Base-by-base conservation (phyloP, 1,140 invertebrate species). In the Trichogramma pretiosum region DNA sequence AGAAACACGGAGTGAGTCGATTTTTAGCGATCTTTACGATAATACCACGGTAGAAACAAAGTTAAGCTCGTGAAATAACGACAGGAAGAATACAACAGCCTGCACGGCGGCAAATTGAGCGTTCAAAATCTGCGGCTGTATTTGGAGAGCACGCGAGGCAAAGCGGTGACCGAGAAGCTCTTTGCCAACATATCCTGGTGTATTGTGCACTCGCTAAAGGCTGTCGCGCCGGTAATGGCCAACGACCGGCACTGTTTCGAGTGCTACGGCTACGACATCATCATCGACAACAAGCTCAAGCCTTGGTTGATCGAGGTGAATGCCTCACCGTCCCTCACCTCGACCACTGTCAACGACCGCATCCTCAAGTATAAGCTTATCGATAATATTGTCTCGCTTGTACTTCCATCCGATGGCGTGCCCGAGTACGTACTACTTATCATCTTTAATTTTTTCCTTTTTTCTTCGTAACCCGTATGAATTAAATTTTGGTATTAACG, bases 361-460 rank as follows among this genome's bases (percentile, higher is more conserved):
- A 94, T 97, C 58, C 76, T 97, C 49, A 98, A 98, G 63, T 91
- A 94, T 59, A 94, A 93, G 73, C 68, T 98, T 11, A 93, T 98
- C 46, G 90, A 93, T 60, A 95, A 96, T 67, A 92, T 95, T 47
- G 73, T 97, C 36, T 90, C 90, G 21, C 84, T 97, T 35, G 88
- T 97, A 1, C 61, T 96, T 22, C 90, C 92, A 2, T 83, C 89
- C 1, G 88, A 88, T 59, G 89, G 93, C 36, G 74, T 90, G 10
- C 91, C 91, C 24, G 92, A 95, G 85, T 87, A 73, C 75, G 76
- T 74, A 18, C n/a, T n/a, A n/a, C n/a, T 21, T 44, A 19, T 48
- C 2, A 18, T 33, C 41, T 23, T 32, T 14, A 39, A 39, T 17
- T 39, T 13, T 39, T 35, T 8, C 17, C 9, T 7, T 39, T 36